Conservation (phyloP, 2,888 invertebrate genomes). For the Papilio gigon region DNA sequence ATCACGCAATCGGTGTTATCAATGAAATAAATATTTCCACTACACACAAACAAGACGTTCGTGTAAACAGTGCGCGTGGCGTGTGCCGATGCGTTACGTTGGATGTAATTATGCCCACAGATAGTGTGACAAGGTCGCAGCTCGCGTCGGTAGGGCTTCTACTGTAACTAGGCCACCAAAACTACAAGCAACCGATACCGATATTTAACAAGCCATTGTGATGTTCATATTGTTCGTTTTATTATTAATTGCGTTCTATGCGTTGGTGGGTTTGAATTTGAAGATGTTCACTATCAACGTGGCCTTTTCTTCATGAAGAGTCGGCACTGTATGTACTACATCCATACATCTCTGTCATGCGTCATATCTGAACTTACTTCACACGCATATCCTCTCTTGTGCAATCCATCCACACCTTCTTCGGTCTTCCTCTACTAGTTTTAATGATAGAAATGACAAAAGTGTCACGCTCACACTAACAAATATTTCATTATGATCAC, state of each 20-base stretch:
- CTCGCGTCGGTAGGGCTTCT: conserved; percentile 47
- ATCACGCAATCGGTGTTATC: conserved; percentile 28
- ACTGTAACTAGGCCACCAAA: conserved; percentile 39
- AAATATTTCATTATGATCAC: too few relatives aligned
- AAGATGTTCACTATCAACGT: too few relatives aligned
- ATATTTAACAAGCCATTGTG: neutral
- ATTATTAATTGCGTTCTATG: neutral
- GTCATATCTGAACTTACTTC: too few relatives aligned
- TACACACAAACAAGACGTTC: conserved; percentile 24
- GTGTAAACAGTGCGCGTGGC: conserved; percentile 21
- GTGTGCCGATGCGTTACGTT: conserved; percentile 27
- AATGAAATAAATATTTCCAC: conserved; percentile 22
- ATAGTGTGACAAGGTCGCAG: conserved; percentile 48
- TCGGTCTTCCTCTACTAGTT: too few relatives aligned
- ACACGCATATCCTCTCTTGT: too few relatives aligned
- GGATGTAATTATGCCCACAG: conserved; percentile 41
- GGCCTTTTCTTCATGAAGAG: too few relatives aligned
- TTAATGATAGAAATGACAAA: too few relatives aligned
- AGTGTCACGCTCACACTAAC: too few relatives aligned
- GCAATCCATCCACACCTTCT: too few relatives aligned
- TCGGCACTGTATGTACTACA: too few relatives aligned
- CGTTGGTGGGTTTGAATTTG: neutral
- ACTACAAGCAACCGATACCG: conserved; percentile 21
- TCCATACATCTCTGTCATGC: too few relatives aligned
- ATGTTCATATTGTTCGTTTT: conserved; percentile 8